Evolutionary conservation across 2,888 invertebrate species (phyloP).

Genomic region (Hydrotaea cyrtoneurina): DNA sequence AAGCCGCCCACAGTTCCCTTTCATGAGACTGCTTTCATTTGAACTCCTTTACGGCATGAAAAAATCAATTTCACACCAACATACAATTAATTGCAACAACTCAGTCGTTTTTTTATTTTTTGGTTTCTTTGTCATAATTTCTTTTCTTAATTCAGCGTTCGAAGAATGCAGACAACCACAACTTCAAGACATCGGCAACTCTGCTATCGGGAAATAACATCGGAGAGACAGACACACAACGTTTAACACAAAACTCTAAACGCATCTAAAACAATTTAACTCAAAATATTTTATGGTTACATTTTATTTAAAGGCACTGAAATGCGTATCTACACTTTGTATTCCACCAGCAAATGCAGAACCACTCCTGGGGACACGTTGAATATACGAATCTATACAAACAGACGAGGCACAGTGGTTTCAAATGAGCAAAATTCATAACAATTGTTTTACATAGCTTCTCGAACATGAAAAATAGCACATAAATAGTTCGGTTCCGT

Average conservation of each 20-base stretch:
- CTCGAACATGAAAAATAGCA: no score
- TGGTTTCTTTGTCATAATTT: neutral
- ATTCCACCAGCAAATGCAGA: neutral
- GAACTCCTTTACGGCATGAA: neutral
- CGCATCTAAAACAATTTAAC: conserved; percentile 48
- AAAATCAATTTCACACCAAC: neutral
- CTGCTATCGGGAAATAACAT: conserved; percentile 14
- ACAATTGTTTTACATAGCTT: no score
- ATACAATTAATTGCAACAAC: neutral
- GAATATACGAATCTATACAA: neutral
- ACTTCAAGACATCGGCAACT: neutral
- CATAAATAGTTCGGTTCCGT: no score
- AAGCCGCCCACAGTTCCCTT: no score
- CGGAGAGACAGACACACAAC: neutral
- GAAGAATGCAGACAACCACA: neutral
- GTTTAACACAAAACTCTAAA: conserved; percentile 26
- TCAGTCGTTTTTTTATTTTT: no score
- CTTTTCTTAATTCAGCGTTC: neutral
- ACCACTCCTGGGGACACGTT: neutral
- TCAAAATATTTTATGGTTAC: conserved; percentile 56
- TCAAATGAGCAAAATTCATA: no score
- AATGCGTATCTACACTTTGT: neutral
- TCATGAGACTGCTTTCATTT: no score
- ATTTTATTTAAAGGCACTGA: conserved; percentile 47
- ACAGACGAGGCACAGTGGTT: neutral